Percentiles rank a stretch among this genome's conserved stretches.
These are phyloP conservation scores for Apoda limacodes DNA, from an alignment of 2,888 invertebrate genomes.

Conservation along the genomic window DNA sequence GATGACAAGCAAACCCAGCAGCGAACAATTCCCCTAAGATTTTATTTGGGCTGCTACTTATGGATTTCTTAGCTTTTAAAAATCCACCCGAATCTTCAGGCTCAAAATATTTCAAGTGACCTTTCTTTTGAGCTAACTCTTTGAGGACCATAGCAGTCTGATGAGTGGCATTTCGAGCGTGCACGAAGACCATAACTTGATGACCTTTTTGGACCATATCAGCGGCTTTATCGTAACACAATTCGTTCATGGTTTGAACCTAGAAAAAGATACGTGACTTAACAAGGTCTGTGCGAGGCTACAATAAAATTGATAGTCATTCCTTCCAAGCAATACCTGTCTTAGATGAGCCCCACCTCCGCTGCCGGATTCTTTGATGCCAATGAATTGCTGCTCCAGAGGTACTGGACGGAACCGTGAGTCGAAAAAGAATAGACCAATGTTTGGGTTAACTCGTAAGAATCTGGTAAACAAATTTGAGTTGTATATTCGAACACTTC, in stretches of 20 bases:
- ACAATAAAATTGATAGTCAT: too few species aligned
- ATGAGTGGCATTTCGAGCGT: conserved; percentile 96
- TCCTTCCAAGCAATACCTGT: too few species aligned
- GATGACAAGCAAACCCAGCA: conserved; percentile 93
- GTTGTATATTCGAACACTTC: too few species aligned
- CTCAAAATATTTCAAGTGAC: conserved; percentile 76
- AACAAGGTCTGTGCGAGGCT: too few species aligned
- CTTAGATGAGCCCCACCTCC: conserved; percentile 52
- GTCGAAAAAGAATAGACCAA: conserved; percentile 95
- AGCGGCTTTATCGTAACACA: conserved; percentile 92
- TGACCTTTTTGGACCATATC: conserved; percentile 90
- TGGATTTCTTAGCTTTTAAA: conserved; percentile 77
- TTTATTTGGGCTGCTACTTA: conserved; percentile 82
- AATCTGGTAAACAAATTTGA: conserved; percentile 64
- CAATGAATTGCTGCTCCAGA: conserved; percentile 90
- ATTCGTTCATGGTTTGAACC: conserved; percentile 86
- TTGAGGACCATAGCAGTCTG: conserved; percentile 87
- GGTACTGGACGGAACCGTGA: conserved; percentile 96
- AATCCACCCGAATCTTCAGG: conserved; percentile 73
- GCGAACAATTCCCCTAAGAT: conserved; percentile 86
- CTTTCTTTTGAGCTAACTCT: conserved; percentile 83
- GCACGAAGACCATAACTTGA: conserved; percentile 99
- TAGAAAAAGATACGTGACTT: conserved; percentile 27
- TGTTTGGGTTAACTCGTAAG: conserved; percentile 90
- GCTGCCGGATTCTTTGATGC: conserved; percentile 75